Evolutionary conservation across 2,888 invertebrate species (phyloP).

Genomic region (Drosophila borealis): DNA sequence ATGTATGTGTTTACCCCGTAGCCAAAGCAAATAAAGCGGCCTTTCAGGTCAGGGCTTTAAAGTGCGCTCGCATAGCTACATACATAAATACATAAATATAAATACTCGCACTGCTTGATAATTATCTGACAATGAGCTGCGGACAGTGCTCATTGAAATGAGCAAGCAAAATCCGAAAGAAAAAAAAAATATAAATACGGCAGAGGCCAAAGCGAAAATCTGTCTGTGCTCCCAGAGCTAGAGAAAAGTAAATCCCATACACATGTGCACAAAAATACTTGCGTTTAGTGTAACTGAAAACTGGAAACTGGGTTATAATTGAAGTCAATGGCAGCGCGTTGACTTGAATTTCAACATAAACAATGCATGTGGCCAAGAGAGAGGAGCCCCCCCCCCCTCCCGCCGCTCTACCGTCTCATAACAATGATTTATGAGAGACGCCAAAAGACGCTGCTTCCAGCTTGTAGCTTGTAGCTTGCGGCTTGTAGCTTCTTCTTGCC

Average conservation of each 20-base stretch:
- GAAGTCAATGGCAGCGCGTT: slow-evolving; percentile 44
- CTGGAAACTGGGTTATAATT: slow-evolving; percentile 55
- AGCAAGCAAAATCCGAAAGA: slow-evolving; percentile 23
- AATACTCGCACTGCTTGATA: slow-evolving; percentile 61
- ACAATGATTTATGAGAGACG: slow-evolving; percentile 62
- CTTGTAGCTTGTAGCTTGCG: background rate
- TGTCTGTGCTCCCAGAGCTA: slow-evolving; percentile 4
- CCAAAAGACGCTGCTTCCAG: slow-evolving; percentile 11
- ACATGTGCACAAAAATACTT: slow-evolving; percentile 4
- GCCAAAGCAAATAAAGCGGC: slow-evolving; percentile 56
- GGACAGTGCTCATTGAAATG: slow-evolving; percentile 44
- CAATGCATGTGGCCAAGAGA: slow-evolving; percentile 40
- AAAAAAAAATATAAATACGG: slow-evolving; percentile 5
- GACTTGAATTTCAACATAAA: slow-evolving; percentile 68
- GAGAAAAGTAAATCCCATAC: slow-evolving; percentile 31
- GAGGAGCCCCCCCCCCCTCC: too few species aligned
- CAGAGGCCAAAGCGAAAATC: slow-evolving; percentile 41
- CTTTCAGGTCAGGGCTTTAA: slow-evolving; percentile 77
- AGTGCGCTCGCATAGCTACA: slow-evolving; percentile 26
- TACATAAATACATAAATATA: slow-evolving; percentile 26
- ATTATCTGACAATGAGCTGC: slow-evolving; percentile 76
- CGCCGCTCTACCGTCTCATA: too few species aligned
- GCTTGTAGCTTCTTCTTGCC: background rate
- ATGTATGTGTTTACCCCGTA: too few species aligned
- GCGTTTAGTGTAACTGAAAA: slow-evolving; percentile 25